Conservation (phyloP, 2,888 invertebrate species). For the Epistrophe grossulariae region DNA sequence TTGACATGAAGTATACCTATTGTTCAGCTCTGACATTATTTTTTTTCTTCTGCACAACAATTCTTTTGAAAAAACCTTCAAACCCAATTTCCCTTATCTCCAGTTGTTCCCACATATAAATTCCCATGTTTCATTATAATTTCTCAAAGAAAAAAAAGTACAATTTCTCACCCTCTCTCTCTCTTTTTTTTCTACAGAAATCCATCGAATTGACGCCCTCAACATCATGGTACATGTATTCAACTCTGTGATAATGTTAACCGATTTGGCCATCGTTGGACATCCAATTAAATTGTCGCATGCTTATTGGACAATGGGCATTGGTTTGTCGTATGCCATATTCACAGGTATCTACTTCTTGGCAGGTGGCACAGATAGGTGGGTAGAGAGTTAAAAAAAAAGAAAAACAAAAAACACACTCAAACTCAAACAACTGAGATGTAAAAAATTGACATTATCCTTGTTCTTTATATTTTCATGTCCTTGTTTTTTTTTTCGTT, state of each 20-base stretch:
- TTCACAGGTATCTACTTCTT: conserved; percentile 89
- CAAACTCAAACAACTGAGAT: background rate
- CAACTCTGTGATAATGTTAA: conserved; percentile 90
- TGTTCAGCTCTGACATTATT: too few species aligned
- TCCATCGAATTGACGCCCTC: conserved; percentile 83
- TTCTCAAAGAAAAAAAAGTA: background rate
- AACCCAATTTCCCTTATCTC: background rate
- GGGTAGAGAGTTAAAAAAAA: conserved; percentile 78
- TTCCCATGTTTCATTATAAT: background rate
- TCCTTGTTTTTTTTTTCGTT: conserved; percentile 76
- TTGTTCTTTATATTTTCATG: conserved; percentile 46
- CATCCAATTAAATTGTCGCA: conserved; percentile 87
- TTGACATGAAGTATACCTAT: too few species aligned
- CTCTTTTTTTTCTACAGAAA: conserved; percentile 78
- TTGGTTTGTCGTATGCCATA: conserved; percentile 87
- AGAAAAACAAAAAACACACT: background rate
- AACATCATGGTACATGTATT: conserved; percentile 85
- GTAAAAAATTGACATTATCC: conserved; percentile 30
- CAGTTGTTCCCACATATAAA: too few species aligned
- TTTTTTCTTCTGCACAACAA: background rate
- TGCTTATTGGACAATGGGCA: conserved; percentile 86
- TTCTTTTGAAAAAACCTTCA: background rate
- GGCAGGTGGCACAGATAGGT: conserved; percentile 89
- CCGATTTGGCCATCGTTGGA: conserved; percentile 89
- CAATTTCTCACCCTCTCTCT: background rate